Percentiles rank a stretch among this genome's conserved stretches.
phyloP scores from a whole-genome alignment of 92 coral and sea anemone species.

The Parazoanthus darwini region DNA sequence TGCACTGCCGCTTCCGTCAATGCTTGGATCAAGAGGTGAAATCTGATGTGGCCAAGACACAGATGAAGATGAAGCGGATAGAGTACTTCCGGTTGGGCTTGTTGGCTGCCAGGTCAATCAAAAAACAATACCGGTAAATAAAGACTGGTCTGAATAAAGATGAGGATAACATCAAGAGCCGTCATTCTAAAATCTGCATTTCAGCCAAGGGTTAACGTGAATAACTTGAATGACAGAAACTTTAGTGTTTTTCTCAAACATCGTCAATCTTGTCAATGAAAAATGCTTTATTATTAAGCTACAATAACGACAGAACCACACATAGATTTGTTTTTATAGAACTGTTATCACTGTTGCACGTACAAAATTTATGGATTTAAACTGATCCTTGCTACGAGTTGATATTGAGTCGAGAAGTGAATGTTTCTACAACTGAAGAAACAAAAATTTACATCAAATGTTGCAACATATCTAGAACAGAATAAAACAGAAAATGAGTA shows the following conservation, averaged over 20 bases:
- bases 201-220: not conserved
- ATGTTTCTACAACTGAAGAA: not conserved
- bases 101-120: not conserved
- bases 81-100: constrained; percentile 55
- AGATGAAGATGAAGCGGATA: constrained; percentile 63
- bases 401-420: too few relatives aligned
- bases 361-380: too few relatives aligned
- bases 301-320: too few relatives aligned
- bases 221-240: not conserved
- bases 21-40: constrained; percentile 83
- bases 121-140: not conserved
- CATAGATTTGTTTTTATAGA: too few relatives aligned
- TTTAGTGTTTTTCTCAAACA: too few relatives aligned
- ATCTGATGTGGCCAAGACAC: constrained; percentile 89
- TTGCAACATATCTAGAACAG: too few relatives aligned
- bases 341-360: too few relatives aligned
- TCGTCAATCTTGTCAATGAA: too few relatives aligned
- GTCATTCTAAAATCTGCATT: not conserved
- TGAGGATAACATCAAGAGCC: not conserved
- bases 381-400: not conserved
- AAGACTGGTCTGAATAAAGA: not conserved
- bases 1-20: constrained; percentile 53
- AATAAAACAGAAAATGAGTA: too few relatives aligned
- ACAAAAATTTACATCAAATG: not conserved
- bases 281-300: not conserved